These are phyloP conservation scores for Ahaetulla prasina DNA, from an alignment of 2,113 vertebrate species.

Conservation along the genomic window DNA sequence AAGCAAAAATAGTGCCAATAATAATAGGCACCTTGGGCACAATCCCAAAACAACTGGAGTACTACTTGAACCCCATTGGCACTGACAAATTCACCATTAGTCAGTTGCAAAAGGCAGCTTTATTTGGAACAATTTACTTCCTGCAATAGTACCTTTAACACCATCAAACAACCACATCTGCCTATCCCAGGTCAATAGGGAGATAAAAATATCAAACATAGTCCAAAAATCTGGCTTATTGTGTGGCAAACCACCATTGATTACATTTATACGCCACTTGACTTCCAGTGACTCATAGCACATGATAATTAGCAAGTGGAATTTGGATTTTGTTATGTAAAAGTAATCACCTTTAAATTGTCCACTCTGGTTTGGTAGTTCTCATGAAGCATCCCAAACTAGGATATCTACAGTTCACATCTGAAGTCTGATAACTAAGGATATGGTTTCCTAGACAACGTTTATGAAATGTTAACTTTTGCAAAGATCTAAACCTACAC, in stretches of 20 bases:
- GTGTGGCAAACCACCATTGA: background rate
- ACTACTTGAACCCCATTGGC: background rate
- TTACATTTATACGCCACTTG: background rate
- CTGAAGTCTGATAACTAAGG: slow-evolving; percentile 49
- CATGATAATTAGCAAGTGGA: slow-evolving; percentile 10
- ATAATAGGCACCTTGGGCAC: background rate
- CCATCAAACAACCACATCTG: background rate
- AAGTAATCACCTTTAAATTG: slow-evolving; percentile 48
- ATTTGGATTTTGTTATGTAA: slow-evolving; percentile 34
- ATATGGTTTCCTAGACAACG: slow-evolving; percentile 69
- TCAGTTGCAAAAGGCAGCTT: background rate
- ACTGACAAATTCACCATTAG: background rate
- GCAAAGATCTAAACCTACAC: slow-evolving; percentile 47
- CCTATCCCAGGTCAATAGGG: background rate
- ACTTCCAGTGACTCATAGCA: background rate
- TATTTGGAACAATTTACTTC: background rate
- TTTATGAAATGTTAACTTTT: slow-evolving; percentile 62
- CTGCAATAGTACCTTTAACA: background rate
- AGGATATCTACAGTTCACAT: slow-evolving; percentile 56
- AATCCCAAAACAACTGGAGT: background rate
- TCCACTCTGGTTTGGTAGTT: slow-evolving; percentile 35
- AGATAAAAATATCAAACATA: background rate
- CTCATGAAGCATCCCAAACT: slow-evolving; percentile 47
- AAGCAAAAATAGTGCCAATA: background rate
- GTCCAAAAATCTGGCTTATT: background rate